Percentiles rank a stretch among this genome's conserved stretches.
phyloP scores from a whole-genome alignment of 2,113 vertebrate genomes.

The Naja naja region DNA sequence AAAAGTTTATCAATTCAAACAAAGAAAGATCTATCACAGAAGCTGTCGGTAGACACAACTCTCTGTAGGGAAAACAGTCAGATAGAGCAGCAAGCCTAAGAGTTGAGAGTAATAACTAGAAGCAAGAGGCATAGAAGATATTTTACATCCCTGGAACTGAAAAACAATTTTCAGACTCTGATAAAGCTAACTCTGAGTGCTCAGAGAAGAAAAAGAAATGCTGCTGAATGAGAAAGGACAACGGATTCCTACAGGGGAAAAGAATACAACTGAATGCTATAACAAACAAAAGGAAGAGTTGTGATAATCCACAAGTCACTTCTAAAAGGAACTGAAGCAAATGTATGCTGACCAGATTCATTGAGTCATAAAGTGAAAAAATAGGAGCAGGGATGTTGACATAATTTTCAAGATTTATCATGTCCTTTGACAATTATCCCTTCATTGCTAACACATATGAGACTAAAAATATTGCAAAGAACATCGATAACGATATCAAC shows the following conservation, averaged over 20 bases:
- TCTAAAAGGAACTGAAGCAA: background rate
- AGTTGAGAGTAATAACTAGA: background rate
- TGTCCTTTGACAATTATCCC: background rate
- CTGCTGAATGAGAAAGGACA: background rate
- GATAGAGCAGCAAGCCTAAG: background rate
- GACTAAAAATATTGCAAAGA: background rate
- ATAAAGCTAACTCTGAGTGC: background rate
- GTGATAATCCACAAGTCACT: background rate
- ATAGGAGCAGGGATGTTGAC: background rate
- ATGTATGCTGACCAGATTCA: background rate
- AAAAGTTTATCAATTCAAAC: background rate
- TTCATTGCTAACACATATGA: background rate
- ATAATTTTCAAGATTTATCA: background rate
- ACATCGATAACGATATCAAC: background rate
- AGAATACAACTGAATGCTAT: background rate
- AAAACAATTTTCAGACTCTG: background rate
- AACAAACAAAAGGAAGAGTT: background rate
- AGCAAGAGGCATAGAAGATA: background rate
- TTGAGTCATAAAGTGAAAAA: background rate
- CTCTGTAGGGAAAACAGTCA: background rate
- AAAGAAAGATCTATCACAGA: background rate
- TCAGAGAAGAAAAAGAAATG: background rate
- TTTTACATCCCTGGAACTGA: background rate
- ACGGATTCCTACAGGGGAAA: background rate
- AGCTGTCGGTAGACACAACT: background rate